Conservation (phyloP, 2,113 vertebrate species). For the Cinclus cinclus region DNA sequence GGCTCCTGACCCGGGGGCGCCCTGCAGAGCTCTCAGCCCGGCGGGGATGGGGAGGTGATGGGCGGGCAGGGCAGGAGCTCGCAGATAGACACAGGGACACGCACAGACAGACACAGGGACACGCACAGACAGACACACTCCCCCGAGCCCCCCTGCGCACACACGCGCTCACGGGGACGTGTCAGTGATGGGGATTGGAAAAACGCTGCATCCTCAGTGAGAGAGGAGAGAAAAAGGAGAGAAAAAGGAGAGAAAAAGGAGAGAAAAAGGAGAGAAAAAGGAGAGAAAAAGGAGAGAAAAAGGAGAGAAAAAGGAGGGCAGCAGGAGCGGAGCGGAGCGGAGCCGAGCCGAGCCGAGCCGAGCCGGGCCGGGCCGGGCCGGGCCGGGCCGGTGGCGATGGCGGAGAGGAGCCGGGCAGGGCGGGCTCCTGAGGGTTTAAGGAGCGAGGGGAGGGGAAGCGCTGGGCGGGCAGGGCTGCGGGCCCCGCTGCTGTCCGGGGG, state of each 20-base stretch:
- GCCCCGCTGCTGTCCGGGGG: not conserved
- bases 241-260: fast-evolving
- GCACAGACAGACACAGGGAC: not conserved
- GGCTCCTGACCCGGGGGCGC: not conserved
- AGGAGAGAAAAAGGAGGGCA: not conserved
- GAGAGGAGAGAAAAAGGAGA: too few relatives aligned
- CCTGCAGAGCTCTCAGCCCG: not conserved
- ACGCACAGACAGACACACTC: not conserved
- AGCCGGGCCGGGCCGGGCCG: not conserved
- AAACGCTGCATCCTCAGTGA: not conserved
- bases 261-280: not conserved
- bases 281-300: not conserved
- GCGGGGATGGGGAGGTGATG: not conserved
- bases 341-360: too few relatives aligned
- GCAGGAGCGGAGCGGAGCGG: not conserved
- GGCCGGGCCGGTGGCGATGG: not conserved
- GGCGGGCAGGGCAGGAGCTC: not conserved
- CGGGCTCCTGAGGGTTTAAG: not conserved
- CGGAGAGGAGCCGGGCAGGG: not conserved
- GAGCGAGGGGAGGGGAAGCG: not conserved
- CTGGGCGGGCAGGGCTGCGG: not conserved
- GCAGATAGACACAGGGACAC: not conserved
- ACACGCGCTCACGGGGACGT: not conserved
- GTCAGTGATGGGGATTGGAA: not conserved
- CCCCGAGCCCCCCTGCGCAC: not conserved